A percentile compares a stretch with the other conserved stretches of the same genome.
Evolutionary conservation across 1,140 invertebrate genomes (phyloP).

Genomic region (Octopus sinensis): DNA sequence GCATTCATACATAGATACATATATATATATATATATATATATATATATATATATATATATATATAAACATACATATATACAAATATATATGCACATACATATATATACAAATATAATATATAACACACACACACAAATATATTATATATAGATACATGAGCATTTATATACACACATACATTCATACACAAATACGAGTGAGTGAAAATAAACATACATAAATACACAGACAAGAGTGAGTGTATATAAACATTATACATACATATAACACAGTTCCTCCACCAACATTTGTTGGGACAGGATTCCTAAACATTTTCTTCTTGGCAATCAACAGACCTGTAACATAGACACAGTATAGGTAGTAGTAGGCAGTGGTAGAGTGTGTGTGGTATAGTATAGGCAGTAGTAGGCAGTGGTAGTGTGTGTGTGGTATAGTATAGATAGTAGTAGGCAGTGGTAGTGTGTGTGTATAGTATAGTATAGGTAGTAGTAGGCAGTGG

Average conservation of each 20-base stretch:
- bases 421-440: no score
- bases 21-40: no score
- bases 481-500: no score
- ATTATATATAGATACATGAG: neutral
- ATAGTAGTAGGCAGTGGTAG: no score
- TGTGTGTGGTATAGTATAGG: no score
- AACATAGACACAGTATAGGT: neutral
- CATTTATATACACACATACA: neutral
- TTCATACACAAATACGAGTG: neutral
- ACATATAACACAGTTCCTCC: slow-evolving; percentile 38
- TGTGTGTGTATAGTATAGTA: no score
- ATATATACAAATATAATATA: neutral
- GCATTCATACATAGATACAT: no score
- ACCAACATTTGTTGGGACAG: slow-evolving; percentile 30
- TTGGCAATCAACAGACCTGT: slow-evolving; percentile 29
- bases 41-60: slow-evolving; percentile 1
- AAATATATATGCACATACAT: neutral
- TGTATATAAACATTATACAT: no score
- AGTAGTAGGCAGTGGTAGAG: no score
- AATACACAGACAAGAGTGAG: neutral
- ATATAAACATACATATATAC: neutral
- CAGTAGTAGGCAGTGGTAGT: no score
- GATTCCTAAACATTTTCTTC: slow-evolving; percentile 34
- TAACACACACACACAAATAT: neutral
- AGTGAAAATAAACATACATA: neutral